phyloP scores from a whole-genome alignment of 2,113 vertebrate genomes.

The Hippocampus barbouri region DNA sequence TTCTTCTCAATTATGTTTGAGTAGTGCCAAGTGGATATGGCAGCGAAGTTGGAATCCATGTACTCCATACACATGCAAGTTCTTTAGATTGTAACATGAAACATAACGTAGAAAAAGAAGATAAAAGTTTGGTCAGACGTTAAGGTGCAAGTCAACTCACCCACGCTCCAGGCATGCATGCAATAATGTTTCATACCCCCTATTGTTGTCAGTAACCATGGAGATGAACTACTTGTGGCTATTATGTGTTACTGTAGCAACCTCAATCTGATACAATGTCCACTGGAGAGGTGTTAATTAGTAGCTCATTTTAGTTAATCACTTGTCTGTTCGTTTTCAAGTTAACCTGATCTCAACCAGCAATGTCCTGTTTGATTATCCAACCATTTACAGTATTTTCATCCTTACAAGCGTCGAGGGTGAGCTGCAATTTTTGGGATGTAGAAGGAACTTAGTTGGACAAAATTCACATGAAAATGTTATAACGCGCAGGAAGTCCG shows the following conservation, averaged over 20 bases:
- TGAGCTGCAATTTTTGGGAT: background rate
- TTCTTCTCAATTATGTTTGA: no score
- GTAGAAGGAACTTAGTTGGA: no score
- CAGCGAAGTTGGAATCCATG: no score
- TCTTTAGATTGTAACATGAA: background rate
- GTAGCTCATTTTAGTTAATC: background rate
- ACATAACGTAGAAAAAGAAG: background rate
- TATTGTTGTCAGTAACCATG: constrained; percentile 53
- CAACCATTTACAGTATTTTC: background rate
- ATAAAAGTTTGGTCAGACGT: background rate
- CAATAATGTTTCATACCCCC: background rate
- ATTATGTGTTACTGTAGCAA: constrained; percentile 3
- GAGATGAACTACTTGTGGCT: constrained; percentile 28
- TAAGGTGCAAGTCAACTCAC: constrained; percentile 17
- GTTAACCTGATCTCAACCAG: background rate
- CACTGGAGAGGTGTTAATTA: background rate
- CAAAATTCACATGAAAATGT: no score
- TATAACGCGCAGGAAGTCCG: background rate
- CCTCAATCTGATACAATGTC: background rate
- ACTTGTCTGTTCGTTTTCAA: background rate
- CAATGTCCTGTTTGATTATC: background rate
- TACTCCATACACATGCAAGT: no score
- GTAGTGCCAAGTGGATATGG: no score
- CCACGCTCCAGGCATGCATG: constrained; percentile 3
- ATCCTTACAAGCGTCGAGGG: background rate